phyloP scores from a whole-genome alignment of 2,113 vertebrate species.

The Strix aluco region DNA sequence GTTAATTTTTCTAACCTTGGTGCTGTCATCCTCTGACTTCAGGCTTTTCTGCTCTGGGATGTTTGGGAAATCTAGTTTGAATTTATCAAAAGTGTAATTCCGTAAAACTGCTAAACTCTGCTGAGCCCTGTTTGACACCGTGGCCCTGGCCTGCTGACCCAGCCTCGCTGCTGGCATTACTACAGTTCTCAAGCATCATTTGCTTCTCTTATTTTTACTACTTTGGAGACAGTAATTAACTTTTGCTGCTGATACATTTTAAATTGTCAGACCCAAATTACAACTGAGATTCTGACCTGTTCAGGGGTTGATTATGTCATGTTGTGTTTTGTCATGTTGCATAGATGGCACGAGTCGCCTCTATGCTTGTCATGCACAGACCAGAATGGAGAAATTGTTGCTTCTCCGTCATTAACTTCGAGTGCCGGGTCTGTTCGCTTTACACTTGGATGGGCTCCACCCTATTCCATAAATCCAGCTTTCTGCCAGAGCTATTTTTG shows the following conservation, averaged over 20 bases:
- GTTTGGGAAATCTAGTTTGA: neutral
- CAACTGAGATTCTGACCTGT: neutral
- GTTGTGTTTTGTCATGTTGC: neutral
- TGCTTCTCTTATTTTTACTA: neutral
- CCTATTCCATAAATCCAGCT: neutral
- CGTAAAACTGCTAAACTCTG: neutral
- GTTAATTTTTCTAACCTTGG: neutral
- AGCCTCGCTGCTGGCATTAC: rapidly evolving
- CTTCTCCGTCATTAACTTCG: rapidly evolving
- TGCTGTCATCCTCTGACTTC: neutral
- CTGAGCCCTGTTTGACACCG: rapidly evolving
- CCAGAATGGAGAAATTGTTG: neutral
- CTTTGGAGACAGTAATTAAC: neutral
- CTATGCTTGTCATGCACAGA: rapidly evolving
- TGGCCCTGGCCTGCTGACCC: neutral
- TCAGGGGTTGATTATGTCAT: rapidly evolving
- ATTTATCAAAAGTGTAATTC: neutral
- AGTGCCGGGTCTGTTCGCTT: neutral
- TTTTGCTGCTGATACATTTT: neutral
- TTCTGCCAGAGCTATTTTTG: conserved; percentile 47
- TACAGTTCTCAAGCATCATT: rapidly evolving
- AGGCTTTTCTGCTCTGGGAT: neutral
- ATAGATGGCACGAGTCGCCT: neutral
- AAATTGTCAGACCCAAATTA: neutral
- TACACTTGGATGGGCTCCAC: conserved; percentile 5